Conservation (phyloP, 2,797 vertebrate species). For the Gambelia wislizenii region DNA sequence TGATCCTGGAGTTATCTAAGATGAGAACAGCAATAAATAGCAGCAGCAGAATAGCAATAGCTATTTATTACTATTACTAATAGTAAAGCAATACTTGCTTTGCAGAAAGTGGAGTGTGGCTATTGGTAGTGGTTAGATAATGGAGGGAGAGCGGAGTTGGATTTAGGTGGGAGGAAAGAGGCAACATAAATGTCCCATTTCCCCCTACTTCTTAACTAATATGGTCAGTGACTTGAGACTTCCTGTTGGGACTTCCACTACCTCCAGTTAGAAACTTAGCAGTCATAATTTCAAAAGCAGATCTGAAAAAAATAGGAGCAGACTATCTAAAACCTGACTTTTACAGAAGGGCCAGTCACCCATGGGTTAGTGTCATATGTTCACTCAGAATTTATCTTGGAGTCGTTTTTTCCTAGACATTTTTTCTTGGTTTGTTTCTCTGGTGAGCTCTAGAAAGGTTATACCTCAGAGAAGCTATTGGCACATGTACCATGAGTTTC, state of each 20-base stretch:
- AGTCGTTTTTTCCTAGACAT: background rate
- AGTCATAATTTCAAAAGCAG: background rate
- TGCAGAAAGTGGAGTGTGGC: background rate
- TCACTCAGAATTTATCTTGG: background rate
- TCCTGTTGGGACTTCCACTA: slow-evolving; percentile 35
- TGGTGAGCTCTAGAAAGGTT: background rate
- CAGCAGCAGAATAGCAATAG: background rate
- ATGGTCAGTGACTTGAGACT: slow-evolving; percentile 41
- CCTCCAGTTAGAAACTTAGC: background rate
- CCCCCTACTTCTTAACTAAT: background rate
- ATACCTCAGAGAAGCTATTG: background rate
- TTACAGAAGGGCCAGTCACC: background rate
- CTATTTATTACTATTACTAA: background rate
- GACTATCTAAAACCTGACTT: background rate
- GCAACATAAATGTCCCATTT: background rate
- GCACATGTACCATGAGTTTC: background rate
- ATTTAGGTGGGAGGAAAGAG: background rate
- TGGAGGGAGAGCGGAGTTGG: background rate
- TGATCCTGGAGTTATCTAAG: background rate
- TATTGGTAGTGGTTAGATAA: too few relatives aligned
- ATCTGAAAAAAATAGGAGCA: background rate
- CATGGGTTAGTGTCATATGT: background rate
- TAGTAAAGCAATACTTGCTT: background rate
- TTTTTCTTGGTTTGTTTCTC: background rate
- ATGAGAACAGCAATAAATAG: background rate